Percentiles rank a stretch among this genome's conserved stretches.
These are phyloP conservation scores for Panulirus ornatus DNA, from an alignment of 1,140 invertebrate species.

Conservation along the genomic window DNA sequence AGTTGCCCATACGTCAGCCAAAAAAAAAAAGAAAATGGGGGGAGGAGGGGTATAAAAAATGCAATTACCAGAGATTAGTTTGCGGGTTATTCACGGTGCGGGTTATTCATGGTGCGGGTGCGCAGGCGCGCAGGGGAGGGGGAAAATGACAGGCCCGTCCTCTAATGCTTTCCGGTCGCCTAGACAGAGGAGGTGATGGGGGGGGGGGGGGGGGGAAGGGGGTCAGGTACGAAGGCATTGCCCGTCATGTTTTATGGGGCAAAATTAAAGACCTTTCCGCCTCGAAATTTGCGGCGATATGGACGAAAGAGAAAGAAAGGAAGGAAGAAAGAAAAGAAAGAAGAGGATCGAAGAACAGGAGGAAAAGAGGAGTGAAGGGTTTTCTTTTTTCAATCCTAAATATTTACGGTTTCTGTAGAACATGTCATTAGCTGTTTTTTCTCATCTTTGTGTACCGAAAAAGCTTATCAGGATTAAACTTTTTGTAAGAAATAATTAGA, in stretches of 20 bases:
- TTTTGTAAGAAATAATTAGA: no score
- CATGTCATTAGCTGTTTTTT: no score
- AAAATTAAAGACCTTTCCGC: constrained; percentile 27
- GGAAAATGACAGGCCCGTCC: constrained; percentile 34
- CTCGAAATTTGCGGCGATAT: neutral
- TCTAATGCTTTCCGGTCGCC: constrained; percentile 47
- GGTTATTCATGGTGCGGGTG: neutral
- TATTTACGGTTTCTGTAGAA: no score
- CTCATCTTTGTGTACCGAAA: no score
- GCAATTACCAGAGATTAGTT: constrained; percentile 29
- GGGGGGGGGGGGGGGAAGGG: constrained; percentile 10
- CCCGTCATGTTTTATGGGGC: constrained; percentile 27
- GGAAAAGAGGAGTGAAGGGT: no score
- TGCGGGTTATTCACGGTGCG: constrained; percentile 2
- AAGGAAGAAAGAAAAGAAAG: no score
- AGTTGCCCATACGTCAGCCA: neutral
- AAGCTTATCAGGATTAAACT: no score
- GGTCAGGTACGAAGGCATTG: constrained; percentile 25
- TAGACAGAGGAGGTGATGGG: neutral
- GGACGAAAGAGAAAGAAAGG: no score
- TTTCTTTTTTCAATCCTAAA: no score
- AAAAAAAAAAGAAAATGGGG: no score
- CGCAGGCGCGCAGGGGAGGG: neutral
- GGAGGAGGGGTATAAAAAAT: constrained; percentile 13
- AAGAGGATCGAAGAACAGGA: no score